Base-by-base conservation (phyloP, 2,797 vertebrate species). In the Pangasius krempfi region DNA sequence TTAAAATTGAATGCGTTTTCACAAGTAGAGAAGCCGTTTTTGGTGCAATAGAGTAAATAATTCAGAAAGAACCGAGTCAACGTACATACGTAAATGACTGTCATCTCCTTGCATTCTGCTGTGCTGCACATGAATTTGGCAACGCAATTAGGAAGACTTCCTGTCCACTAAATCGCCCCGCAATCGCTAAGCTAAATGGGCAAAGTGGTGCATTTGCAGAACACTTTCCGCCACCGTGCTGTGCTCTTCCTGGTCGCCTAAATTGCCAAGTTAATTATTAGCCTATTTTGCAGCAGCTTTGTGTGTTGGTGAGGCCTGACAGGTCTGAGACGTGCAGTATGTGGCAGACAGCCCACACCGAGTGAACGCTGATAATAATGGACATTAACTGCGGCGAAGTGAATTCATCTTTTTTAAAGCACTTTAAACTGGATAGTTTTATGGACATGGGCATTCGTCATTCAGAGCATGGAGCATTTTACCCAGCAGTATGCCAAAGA, bases 361-460 rank as follows among this genome's bases (percentile, higher is more conserved):
- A 66, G 60, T 18, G 81, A 66, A n/a, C 22, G 81, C 81, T 84
- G 60, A 85, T 72, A 73, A 86, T 86, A 37, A 37, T 60, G 18
- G 88, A 70, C 78, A 44, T 72, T 47, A 86, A 73, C 54, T 73
- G 68, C 52, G 27, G 22, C 13, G 22, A 58, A 85, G 84, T 54
- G 40, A 73, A 85, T 66, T 84, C 60, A 84, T 84, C 81, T 84
- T 84, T 83, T 84, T 83, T 66, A 84, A 84, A 50, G 60, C 81
- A 66, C 84, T 85, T 72, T 85, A 85, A 54, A 85, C 64, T n/a
- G 25, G 37, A 70, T 68, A 14, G n/a, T 33, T 85, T 85, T 54
- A 72, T 85, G 68, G 52, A 85, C 22, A 16, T 16, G 33, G 22
- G 12, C 84, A 85, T 85, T 85, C 12, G 8, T 84, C 81, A 84